A percentile compares a stretch with the other conserved stretches of the same genome.
These are phyloP conservation scores for Melitaea cinxia DNA, from an alignment of 1,140 invertebrate species.

Conservation along the genomic window DNA sequence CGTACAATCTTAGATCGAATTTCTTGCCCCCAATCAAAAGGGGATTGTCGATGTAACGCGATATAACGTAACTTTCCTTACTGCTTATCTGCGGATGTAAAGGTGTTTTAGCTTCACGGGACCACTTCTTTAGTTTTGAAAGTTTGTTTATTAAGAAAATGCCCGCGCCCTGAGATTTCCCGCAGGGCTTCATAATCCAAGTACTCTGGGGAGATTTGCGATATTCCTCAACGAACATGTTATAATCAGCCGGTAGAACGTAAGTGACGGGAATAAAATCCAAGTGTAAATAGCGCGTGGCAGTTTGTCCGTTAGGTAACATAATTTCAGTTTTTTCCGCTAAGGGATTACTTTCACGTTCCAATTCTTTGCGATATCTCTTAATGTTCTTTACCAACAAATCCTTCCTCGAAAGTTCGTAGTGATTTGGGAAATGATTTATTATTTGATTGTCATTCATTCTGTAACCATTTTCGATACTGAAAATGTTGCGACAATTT, in stretches of 20 bases:
- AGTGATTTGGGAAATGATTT: slow-evolving; percentile 96
- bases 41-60: slow-evolving; percentile 86
- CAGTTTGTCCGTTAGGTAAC: slow-evolving; percentile 84
- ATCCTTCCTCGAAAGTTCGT: slow-evolving; percentile 97
- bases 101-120: slow-evolving; percentile 86
- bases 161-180: slow-evolving; percentile 92
- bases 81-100: slow-evolving; percentile 82
- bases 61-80: slow-evolving; percentile 95
- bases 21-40: slow-evolving; percentile 94
- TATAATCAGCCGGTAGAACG: slow-evolving; percentile 96
- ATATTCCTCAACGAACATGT: slow-evolving; percentile 98
- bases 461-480: slow-evolving; percentile 94
- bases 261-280: slow-evolving; percentile 97
- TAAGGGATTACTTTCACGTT: slow-evolving; percentile 93
- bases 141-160: slow-evolving; percentile 94
- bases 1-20: slow-evolving; percentile 92
- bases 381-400: slow-evolving; percentile 98
- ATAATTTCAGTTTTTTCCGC: slow-evolving; percentile 86
- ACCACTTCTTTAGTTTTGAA: slow-evolving; percentile 93
- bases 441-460: slow-evolving; percentile 92
- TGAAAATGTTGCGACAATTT: slow-evolving; percentile 94
- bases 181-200: slow-evolving; percentile 98
- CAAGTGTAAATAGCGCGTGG: slow-evolving; percentile 90
- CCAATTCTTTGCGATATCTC: slow-evolving; percentile 94
- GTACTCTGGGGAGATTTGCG: slow-evolving; percentile 95